A percentile compares a stretch with the other conserved stretches of the same genome.
phyloP scores from a whole-genome alignment of 2,113 vertebrate genomes.

The Aegotheles bennettii region DNA sequence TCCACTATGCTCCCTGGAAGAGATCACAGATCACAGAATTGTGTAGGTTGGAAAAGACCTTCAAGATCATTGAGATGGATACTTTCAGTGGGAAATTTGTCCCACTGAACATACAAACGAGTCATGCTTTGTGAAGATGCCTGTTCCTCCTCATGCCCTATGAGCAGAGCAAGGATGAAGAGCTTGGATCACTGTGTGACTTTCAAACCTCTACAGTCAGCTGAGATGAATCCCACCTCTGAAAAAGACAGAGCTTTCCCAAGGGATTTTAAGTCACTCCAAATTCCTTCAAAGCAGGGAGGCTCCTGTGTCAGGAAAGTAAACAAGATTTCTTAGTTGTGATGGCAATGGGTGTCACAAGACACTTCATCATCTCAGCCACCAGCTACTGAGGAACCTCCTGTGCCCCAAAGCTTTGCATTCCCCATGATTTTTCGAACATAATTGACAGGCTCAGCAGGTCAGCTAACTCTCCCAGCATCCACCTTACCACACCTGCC shows the following conservation, averaged over 20 bases:
- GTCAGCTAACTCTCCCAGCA: constrained; percentile 12
- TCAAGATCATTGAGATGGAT: too few relatives aligned
- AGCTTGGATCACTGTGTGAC: background rate
- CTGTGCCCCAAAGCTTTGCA: background rate
- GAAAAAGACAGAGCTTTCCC: background rate
- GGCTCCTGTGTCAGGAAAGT: background rate
- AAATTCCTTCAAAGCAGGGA: background rate
- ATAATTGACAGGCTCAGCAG: constrained; percentile 43
- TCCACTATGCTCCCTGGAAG: background rate
- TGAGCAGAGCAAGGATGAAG: background rate
- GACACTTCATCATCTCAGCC: background rate
- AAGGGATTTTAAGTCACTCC: constrained; percentile 4
- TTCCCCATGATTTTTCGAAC: constrained; percentile 11
- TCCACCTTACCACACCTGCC: background rate
- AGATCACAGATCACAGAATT: too few relatives aligned
- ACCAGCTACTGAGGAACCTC: constrained; percentile 13
- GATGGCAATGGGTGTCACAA: background rate
- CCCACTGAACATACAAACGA: background rate
- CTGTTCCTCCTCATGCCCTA: background rate
- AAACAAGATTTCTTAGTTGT: constrained; percentile 4
- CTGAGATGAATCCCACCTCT: background rate
- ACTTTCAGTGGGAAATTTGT: background rate
- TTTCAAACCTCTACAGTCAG: background rate
- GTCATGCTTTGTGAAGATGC: background rate
- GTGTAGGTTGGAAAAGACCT: too few relatives aligned